Evolutionary conservation across 1,140 invertebrate genomes (phyloP).

Genomic region (Papilio helenus): DNA sequence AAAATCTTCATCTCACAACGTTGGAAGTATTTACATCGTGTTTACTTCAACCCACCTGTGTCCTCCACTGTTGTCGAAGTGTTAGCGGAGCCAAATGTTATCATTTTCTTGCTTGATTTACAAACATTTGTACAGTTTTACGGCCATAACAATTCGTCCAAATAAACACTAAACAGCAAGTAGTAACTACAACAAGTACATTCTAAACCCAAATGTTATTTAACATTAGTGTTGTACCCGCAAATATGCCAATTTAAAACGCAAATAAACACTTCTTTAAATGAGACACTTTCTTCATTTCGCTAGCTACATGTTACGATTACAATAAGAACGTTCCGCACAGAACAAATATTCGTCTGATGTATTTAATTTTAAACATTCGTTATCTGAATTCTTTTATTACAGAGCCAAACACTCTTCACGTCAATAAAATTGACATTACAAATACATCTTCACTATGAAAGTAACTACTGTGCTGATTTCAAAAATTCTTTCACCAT

Average conservation of each 20-base stretch:
- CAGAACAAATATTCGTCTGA: neutral
- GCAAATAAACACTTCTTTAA: constrained; percentile 10
- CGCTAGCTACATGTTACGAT: neutral
- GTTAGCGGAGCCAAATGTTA: constrained; percentile 74
- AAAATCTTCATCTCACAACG: constrained; percentile 54
- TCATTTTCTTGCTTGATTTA: constrained; percentile 71
- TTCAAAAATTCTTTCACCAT: too few relatives aligned
- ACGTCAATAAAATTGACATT: constrained; percentile 26
- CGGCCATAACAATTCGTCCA: constrained; percentile 42
- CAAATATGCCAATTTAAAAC: constrained; percentile 13
- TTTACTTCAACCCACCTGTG: constrained; percentile 65
- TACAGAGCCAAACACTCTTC: constrained; percentile 15
- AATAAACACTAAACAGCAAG: constrained; percentile 50
- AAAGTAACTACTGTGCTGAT: too few relatives aligned
- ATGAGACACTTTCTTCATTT: neutral
- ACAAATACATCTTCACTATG: constrained; percentile 39
- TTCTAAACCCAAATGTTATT: constrained; percentile 67
- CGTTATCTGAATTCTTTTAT: constrained; percentile 14
- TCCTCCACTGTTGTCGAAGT: constrained; percentile 68
- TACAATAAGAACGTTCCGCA: neutral
- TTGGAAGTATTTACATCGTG: constrained; percentile 50
- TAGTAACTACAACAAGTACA: constrained; percentile 60
- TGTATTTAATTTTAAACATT: constrained; percentile 12
- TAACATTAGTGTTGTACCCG: constrained; percentile 70
- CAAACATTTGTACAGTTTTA: constrained; percentile 70